Percentiles rank a stretch among this genome's conserved stretches.
phyloP scores from a whole-genome alignment of 2,113 vertebrate genomes.

The Lagopus muta region DNA sequence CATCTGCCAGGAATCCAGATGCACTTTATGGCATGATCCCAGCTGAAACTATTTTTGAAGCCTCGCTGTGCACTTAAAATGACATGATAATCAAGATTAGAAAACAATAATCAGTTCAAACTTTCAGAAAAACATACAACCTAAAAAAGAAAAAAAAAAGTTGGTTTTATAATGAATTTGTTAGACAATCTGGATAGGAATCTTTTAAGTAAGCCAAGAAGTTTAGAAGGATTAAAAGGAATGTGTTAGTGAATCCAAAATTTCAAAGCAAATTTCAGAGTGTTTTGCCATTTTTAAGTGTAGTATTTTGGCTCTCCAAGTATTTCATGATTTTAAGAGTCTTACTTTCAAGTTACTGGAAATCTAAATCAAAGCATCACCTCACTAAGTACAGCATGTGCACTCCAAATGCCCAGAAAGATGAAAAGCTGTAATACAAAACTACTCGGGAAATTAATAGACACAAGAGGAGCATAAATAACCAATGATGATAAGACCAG shows the following conservation, averaged over 20 bases:
- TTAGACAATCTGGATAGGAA: constrained; percentile 39
- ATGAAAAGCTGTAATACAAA: neutral
- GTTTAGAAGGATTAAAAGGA: constrained; percentile 56
- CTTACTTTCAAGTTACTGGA: constrained; percentile 50
- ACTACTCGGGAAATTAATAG: neutral
- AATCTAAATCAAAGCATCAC: constrained; percentile 3
- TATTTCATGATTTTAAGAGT: neutral
- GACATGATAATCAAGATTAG: constrained; percentile 45
- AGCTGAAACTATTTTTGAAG: constrained; percentile 37
- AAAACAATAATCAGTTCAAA: constrained; percentile 24
- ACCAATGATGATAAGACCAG: neutral
- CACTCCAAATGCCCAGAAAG: constrained; percentile 17
- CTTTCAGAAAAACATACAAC: constrained; percentile 4
- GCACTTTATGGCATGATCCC: neutral
- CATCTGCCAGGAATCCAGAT: constrained; percentile 35
- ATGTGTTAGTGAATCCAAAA: constrained; percentile 48
- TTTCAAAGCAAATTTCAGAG: constrained; percentile 37
- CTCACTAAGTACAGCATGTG: constrained; percentile 10
- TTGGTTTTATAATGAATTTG: constrained; percentile 20
- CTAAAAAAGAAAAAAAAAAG: neutral
- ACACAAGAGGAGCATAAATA: neutral
- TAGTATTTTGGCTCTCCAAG: constrained; percentile 30
- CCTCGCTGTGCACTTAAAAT: constrained; percentile 20
- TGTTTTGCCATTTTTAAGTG: constrained; percentile 35
- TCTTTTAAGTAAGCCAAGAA: constrained; percentile 52